These are phyloP conservation scores for Anhinga rufa DNA, from an alignment of 2,113 vertebrate species.

Conservation along the genomic window DNA sequence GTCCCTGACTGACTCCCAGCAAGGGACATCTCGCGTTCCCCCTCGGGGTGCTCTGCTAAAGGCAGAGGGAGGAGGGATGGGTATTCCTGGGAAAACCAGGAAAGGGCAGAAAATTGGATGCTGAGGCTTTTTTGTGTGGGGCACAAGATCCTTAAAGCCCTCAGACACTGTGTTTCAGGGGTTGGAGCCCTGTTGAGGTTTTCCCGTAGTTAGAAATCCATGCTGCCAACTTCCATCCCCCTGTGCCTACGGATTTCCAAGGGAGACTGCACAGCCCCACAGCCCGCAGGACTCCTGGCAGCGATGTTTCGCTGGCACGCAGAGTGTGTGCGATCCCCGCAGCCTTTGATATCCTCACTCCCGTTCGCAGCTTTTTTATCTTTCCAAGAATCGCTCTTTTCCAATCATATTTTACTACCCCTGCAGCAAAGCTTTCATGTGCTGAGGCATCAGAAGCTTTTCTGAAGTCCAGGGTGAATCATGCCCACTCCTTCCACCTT, in stretches of 20 bases:
- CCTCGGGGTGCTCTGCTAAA: not conserved
- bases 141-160: not conserved
- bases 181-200: not conserved
- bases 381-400: not conserved
- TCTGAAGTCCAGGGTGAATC: not conserved
- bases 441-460: not conserved
- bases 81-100: fast-evolving
- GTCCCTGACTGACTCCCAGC: not conserved
- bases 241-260: not conserved
- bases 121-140: not conserved
- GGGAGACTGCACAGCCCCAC: not conserved
- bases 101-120: not conserved
- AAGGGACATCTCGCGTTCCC: not conserved
- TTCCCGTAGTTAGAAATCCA: not conserved
- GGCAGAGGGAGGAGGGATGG: not conserved
- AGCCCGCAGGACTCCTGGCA: not conserved
- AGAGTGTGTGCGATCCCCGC: not conserved
- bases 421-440: slow-evolving; percentile 14
- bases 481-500: not conserved
- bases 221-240: not conserved
- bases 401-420: not conserved
- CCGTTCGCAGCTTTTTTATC: not conserved
- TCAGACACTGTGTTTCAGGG: not conserved
- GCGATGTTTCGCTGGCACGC: not conserved
- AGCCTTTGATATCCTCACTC: not conserved